Evolutionary conservation across 2,113 vertebrate species (phyloP), one percentile per base, ranked within the genome.

Genomic region (Chinchilla lanigera): DNA sequence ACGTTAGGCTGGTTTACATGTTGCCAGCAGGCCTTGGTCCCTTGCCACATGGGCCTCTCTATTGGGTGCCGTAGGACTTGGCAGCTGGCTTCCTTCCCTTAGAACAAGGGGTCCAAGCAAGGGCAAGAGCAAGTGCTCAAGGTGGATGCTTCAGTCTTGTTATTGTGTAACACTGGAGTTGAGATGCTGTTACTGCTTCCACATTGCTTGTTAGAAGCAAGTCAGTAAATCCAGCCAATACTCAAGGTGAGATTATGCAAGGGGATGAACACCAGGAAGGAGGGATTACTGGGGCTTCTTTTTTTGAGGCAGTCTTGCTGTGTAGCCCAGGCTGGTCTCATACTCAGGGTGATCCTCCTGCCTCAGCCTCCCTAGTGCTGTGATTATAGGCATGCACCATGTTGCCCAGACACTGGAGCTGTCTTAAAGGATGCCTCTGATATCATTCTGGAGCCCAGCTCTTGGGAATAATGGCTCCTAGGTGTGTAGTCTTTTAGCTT

Each of bases 201-300:
- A 38, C 67, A 78, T 94, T 90, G 0, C 65, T 78, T 95, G 47
- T 96, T 86, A 95, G 94, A 94, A 96, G 60, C 20, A 89, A 93
- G 85, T 81, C 52, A 61, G 0, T 95, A 89, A 86, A 60, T 52
- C 80, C 26, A 67, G 28, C 24, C 41, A 41, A 50, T 30, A 28
- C 28, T 94, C 47, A 82, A 35, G 38, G 67, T 35, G 58, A 80
- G 47, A 56, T 94, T 86, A 58, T 10, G 61, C 11, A 81, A 89
- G 20, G 67, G 8, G 9, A 63, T n/a, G 50, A 77, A 80, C 33
- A 60, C 26, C 38, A 93, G 75, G 33, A 92, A 28, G 54, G 6
- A 77, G 61, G 8, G 16, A 90, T 44, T 28, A 58, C 44, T 41
- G 22, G 30, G 38, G 56, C 38, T 24, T 80, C 28, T 63, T 78